Base-by-base conservation (phyloP, 2,797 vertebrate species). In the Thunnus albacares region DNA sequence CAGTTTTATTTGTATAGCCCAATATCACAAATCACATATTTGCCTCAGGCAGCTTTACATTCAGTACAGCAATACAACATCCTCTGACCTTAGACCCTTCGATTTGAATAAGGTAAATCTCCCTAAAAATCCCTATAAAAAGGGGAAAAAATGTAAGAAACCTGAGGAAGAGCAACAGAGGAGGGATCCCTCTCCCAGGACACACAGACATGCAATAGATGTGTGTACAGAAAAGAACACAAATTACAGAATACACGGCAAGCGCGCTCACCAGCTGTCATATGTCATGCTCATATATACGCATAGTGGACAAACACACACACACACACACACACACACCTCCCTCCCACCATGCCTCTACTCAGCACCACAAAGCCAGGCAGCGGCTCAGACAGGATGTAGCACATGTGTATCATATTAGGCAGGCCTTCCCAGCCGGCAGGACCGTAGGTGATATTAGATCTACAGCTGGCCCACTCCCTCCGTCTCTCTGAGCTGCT, bases 401-500 rank as follows among this genome's bases (percentile, higher is more conserved):
- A 90, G 91, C 94, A 95, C 92, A 94, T 94, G 92, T 95, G 93
- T 84, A 93, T 94, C 83, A 92, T 92, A 93, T 95, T 94, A 94
- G 84, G 49, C 64, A 83, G 87, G 75, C 87, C 85, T 92, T 91
- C 86, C 81, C 89, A 91, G 88, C 71, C 79, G 45, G 81, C 77
- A 85, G 91, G 86, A 88, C 87, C 77, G 80, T 81, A 88, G 85
- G 89, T 93, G 91, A 91, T 91, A 93, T 93, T 90, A 92, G 82
- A 94, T 93, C 86, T 94, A 93, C 93, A 95, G 90, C 94, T 95
- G 92, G 87, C 77, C 82, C 24, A 59, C 80, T 90, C 86, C 70
- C 64, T 77, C 77, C 56, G 71, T 83, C 70, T 81, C 57, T 63
- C 67, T 71, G 89, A 82, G 87, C 77, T 72, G 79, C 86, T 76